Base-by-base conservation (phyloP, 53 echinoderm and acorn worm species). In the Paelopatides confundens region DNA sequence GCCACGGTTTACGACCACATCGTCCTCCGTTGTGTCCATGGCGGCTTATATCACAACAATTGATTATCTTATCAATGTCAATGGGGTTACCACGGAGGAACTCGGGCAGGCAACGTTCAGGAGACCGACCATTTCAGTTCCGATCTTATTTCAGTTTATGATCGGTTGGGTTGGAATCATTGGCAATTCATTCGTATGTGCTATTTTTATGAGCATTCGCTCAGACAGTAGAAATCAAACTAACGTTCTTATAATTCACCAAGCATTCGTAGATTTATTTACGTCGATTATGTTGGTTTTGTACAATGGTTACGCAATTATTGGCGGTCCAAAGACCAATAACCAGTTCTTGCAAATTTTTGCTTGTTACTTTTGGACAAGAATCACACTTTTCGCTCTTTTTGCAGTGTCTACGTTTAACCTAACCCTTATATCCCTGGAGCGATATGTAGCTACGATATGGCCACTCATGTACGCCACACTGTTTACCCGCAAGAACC, bases 371-470 rank as follows among this genome's bases (percentile, higher is more conserved):
- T 17, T 63, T 23, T 83, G 84, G 84, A 64, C 63, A 10, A 35
- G 63, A 10, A 35, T 64, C 65, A 83, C 84, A 23, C 58, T 96
- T 14, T 96, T 90, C 31, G 81, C 81, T 11, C 38, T 86, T 10
- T 96, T 94, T 31, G 87, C 94, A 4, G 85, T 92, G 10, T 96
- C 96, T 1, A 94, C 94, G 13, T 88, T 88, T 69, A 96, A 96
- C 77, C 86, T 96, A 46, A 90, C 90, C 11, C 89, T 89, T 8
- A 90, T 96, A 15, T 96, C 96, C 3, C 6, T 94, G 14, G 96
- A 96, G 51, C 66, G 96, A 7, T 94, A 92, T 69, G 47, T 89
- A 27, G 94, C 94, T 0, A 94, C 94, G 37, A 62, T 96, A 0
- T 90, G 90, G 54, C 96, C 96, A 8, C 40, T 94, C 30, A 77